Percentiles rank a stretch among this genome's conserved stretches.
These are phyloP conservation scores for Molossus alvarezi DNA, from an alignment of 2,797 vertebrate genomes.

Conservation along the genomic window DNA sequence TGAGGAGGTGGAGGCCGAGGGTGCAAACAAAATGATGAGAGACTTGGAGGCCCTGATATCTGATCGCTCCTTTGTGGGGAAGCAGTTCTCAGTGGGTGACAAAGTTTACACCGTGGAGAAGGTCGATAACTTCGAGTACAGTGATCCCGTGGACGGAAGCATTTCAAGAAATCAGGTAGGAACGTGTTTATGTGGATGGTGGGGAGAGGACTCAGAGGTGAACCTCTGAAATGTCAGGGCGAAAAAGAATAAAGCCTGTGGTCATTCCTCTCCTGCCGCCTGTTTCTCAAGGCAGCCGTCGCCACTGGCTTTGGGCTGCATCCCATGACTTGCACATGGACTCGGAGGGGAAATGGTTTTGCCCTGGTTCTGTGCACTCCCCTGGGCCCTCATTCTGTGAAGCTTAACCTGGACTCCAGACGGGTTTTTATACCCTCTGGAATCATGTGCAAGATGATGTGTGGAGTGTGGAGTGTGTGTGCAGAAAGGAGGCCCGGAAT, in stretches of 20 bases:
- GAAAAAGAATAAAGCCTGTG: background rate
- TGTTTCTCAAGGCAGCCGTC: background rate
- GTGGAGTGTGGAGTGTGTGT: background rate
- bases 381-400: background rate
- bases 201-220: background rate
- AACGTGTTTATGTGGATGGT: background rate
- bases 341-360: background rate
- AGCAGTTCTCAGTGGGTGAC: constrained; percentile 94
- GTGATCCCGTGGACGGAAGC: constrained; percentile 96
- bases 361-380: background rate
- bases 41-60: constrained; percentile 95
- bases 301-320: background rate
- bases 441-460: background rate
- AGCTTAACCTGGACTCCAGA: background rate
- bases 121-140: constrained; percentile 98
- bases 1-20: constrained; percentile 97
- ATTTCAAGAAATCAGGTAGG: constrained; percentile 98
- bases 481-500: background rate
- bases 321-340: background rate
- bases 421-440: background rate
- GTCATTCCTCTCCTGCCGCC: background rate
- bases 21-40: constrained; percentile 97
- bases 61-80: constrained; percentile 95
- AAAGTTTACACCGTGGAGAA: constrained; percentile 96
- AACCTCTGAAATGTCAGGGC: background rate